A percentile compares a stretch with the other conserved stretches of the same genome.
These are phyloP conservation scores for Sarcophilus harrisii DNA, from an alignment of 2,797 vertebrate species.

Conservation along the genomic window DNA sequence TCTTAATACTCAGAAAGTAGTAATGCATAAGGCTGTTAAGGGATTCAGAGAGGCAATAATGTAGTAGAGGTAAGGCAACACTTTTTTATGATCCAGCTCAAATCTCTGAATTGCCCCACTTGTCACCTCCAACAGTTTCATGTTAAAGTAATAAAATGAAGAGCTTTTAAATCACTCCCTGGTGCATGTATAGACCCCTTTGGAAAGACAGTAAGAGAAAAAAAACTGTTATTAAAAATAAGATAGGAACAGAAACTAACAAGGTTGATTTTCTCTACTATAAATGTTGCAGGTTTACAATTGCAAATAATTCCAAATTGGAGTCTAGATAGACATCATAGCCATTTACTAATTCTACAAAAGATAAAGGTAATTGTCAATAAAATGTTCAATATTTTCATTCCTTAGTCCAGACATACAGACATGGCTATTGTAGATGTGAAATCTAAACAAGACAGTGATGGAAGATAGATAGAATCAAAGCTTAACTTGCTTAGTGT, in stretches of 20 bases:
- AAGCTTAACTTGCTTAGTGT: conserved; percentile 10
- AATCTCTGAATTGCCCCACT: neutral
- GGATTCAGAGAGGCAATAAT: neutral
- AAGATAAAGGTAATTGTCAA: neutral
- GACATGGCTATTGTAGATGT: conserved; percentile 26
- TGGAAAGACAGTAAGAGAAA: neutral
- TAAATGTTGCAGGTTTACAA: neutral
- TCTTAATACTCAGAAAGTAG: conserved; percentile 24
- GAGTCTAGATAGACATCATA: conserved; percentile 26
- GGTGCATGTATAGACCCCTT: neutral
- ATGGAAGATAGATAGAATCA: conserved; percentile 21
- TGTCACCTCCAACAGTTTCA: neutral
- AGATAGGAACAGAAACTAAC: neutral
- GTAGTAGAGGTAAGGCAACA: neutral
- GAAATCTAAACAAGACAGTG: conserved; percentile 31
- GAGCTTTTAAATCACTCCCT: neutral
- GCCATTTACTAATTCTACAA: conserved; percentile 29
- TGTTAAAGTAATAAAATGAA: neutral
- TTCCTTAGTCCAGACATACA: conserved; percentile 47
- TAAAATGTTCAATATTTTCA: conserved; percentile 2
- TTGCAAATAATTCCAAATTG: neutral
- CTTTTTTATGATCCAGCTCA: neutral
- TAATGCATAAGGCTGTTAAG: neutral
- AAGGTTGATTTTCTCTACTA: neutral
- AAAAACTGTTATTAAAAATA: neutral